Evolutionary conservation across 2,888 invertebrate species (phyloP).

Genomic region (Amphipyra berbera): DNA sequence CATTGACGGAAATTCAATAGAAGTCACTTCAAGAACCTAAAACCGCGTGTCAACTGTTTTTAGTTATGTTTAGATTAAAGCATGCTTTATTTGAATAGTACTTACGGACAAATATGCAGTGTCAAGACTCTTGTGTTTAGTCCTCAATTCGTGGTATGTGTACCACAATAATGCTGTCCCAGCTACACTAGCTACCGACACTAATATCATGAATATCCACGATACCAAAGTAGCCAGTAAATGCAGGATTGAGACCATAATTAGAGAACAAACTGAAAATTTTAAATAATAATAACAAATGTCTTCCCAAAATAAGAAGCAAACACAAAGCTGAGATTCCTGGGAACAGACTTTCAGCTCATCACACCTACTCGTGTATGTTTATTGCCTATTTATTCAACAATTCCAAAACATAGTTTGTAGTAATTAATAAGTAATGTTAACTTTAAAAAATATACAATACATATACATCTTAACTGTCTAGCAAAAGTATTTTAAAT

Average conservation of each 20-base stretch:
- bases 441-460: no score
- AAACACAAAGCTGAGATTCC: no score
- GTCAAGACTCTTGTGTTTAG: constrained; percentile 83
- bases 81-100: constrained; percentile 25
- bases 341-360: background rate
- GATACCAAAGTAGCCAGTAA: constrained; percentile 95
- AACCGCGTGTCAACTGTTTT: no score
- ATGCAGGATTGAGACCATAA: constrained; percentile 95
- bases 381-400: no score
- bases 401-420: no score
- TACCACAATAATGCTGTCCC: constrained; percentile 96
- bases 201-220: constrained; percentile 96
- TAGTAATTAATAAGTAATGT: no score
- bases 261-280: constrained; percentile 93
- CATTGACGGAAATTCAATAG: no score
- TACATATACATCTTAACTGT: no score
- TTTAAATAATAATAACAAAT: constrained; percentile 4
- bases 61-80: no score
- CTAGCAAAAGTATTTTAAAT: no score
- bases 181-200: constrained; percentile 93
- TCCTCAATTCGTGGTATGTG: constrained; percentile 94
- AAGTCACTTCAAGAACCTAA: no score
- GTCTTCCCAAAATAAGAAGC: background rate
- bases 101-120: constrained; percentile 80
- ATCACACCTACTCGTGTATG: no score